phyloP scores from a whole-genome alignment of 2,113 vertebrate genomes.

The Gallinago undulata region DNA sequence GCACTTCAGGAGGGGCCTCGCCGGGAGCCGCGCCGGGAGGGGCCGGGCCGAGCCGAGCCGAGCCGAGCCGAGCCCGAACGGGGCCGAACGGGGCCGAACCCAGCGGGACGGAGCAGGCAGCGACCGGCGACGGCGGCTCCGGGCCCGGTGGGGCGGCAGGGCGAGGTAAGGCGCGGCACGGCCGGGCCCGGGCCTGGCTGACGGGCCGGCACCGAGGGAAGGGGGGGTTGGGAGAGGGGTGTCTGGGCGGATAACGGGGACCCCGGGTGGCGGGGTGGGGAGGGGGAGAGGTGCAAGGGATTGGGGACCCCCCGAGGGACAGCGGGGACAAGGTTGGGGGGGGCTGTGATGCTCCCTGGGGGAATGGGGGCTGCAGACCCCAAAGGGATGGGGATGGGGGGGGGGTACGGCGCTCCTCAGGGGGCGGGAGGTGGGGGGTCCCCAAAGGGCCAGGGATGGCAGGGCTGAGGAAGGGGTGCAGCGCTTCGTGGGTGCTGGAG shows the following conservation, averaged over 20 bases:
- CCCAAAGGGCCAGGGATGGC: rapidly evolving
- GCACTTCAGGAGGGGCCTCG: background rate
- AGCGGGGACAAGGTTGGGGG: background rate
- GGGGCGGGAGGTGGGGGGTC: background rate
- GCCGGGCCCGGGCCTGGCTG: background rate
- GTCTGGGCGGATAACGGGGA: background rate
- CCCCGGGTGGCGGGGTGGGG: background rate
- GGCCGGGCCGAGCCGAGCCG: background rate
- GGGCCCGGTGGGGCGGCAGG: background rate
- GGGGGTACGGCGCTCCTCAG: background rate
- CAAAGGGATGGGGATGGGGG: background rate
- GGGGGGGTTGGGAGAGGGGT: background rate
- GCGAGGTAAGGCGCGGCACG: background rate
- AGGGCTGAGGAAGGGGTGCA: background rate
- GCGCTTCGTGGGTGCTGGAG: background rate
- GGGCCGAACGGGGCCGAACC: background rate
- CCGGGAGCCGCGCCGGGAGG: background rate
- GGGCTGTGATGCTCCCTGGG: background rate
- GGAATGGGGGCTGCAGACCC: background rate
- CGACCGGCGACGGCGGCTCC: background rate
- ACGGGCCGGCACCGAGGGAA: background rate
- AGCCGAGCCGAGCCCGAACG: background rate
- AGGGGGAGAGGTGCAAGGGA: background rate
- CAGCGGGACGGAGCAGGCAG: background rate
- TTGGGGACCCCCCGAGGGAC: background rate